Conservation (phyloP, 2,888 invertebrate species). For the Leptopilina syphax region DNA sequence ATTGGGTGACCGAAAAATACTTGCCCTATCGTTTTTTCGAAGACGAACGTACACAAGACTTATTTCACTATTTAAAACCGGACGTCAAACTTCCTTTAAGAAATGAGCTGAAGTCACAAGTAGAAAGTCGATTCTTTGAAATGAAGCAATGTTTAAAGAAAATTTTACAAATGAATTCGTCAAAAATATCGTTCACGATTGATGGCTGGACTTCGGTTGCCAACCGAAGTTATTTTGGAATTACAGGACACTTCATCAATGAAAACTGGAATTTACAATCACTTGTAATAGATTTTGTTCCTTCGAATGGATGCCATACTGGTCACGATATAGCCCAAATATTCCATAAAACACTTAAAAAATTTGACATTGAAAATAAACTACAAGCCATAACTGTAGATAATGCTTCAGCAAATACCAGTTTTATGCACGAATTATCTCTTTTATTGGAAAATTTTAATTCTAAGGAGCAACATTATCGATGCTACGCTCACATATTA, state of each 20-base stretch:
- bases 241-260: not conserved
- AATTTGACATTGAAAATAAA: conserved; percentile 11
- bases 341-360: not conserved
- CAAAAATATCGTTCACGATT: not conserved
- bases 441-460: conserved; percentile 37
- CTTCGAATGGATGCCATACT: not conserved
- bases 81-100: not conserved
- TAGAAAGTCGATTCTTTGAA: not conserved
- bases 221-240: not conserved
- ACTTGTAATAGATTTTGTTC: not conserved
- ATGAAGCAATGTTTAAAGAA: not conserved
- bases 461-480: conserved; percentile 60
- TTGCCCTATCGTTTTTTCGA: not conserved
- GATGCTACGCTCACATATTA: conserved; percentile 62
- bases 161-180: not conserved
- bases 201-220: not conserved
- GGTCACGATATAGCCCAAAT: not conserved
- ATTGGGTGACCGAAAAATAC: not conserved
- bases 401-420: conserved; percentile 40
- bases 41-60: not conserved
- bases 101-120: not conserved
- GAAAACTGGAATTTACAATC: not conserved
- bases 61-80: conserved; percentile 8
- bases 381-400: conserved; percentile 35
- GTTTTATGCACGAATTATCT: conserved; percentile 34